phyloP scores from a whole-genome alignment of 2,888 invertebrate species.

The Nomada ferruginata region DNA sequence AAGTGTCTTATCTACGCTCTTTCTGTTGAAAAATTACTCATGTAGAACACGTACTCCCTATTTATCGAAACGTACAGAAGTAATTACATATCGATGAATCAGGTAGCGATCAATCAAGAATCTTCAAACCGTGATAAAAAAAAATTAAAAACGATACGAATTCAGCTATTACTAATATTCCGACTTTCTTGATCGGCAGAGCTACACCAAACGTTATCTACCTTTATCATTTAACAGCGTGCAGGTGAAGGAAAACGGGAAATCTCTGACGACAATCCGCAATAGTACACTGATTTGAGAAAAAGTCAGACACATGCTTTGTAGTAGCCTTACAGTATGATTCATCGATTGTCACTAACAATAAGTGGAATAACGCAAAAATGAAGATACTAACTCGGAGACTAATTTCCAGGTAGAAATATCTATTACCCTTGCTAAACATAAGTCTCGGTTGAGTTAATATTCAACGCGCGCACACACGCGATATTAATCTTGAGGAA shows the following conservation, averaged over 20 bases:
- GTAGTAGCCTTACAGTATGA: constrained; percentile 6
- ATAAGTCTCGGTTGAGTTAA: background rate
- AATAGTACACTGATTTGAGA: background rate
- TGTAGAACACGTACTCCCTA: background rate
- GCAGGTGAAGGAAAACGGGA: background rate
- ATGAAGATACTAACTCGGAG: background rate
- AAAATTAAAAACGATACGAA: background rate
- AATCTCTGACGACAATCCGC: background rate
- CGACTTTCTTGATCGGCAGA: background rate
- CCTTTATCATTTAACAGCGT: background rate
- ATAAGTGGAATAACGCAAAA: background rate
- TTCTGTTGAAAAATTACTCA: background rate
- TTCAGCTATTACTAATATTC: background rate
- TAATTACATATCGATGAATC: background rate
- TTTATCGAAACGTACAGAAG: background rate
- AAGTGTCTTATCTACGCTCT: constrained; percentile 2
- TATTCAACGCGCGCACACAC: background rate
- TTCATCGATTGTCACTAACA: background rate
- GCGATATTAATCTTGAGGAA: background rate
- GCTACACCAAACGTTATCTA: background rate
- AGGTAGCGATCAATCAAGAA: too few species aligned
- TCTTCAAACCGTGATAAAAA: background rate
- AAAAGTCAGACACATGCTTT: background rate
- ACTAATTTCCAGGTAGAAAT: background rate
- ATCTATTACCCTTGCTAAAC: background rate